Percentiles rank a stretch among this genome's conserved stretches.
These are phyloP conservation scores for Polypterus senegalus DNA, from an alignment of 2,113 vertebrate genomes.

Conservation along the genomic window DNA sequence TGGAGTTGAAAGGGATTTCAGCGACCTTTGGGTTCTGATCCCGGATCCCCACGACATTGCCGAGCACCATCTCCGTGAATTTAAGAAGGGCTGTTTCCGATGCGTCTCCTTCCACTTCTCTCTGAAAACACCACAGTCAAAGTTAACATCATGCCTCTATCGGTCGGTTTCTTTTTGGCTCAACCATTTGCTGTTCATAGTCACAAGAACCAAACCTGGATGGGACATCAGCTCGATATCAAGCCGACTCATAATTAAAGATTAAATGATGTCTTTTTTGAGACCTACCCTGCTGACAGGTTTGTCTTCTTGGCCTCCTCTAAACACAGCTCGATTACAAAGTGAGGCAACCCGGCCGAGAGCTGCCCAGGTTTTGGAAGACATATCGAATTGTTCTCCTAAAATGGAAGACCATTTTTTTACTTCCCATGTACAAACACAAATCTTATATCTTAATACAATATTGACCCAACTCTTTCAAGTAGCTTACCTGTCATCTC, in stretches of 20 bases:
- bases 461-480: too few relatives aligned
- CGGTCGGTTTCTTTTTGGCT: too few relatives aligned
- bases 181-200: too few relatives aligned
- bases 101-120: constrained; percentile 12
- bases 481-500: too few relatives aligned
- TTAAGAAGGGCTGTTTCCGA: constrained; percentile 9
- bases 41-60: not conserved
- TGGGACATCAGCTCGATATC: not conserved
- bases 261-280: not conserved
- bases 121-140: not conserved
- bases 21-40: constrained; percentile 5
- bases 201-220: not conserved
- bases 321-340: not conserved
- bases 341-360: not conserved
- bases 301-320: not conserved
- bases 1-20: not conserved
- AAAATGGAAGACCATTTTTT: not conserved
- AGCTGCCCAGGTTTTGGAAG: not conserved
- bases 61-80: constrained; percentile 1
- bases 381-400: constrained; percentile 1
- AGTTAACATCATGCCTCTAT: not conserved
- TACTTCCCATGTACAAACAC: too few relatives aligned
- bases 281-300: not conserved
- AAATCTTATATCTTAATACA: too few relatives aligned
- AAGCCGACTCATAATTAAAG: not conserved